Percentiles rank a stretch among this genome's conserved stretches.
These are phyloP conservation scores for Cynoglossus semilaevis DNA, from an alignment of 2,113 vertebrate species.

Conservation along the genomic window DNA sequence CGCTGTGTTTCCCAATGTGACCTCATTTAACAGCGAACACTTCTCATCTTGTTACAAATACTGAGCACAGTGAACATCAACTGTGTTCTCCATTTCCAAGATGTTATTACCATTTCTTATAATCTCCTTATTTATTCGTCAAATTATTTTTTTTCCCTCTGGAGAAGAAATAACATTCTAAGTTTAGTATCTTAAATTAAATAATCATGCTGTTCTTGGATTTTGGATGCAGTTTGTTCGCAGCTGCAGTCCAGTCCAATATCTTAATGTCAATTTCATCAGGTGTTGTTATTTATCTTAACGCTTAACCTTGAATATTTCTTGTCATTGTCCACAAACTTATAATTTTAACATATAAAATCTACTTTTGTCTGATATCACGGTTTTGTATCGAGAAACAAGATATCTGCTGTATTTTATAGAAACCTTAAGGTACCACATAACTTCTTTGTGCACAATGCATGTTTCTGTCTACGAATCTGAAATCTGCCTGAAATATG, in stretches of 20 bases:
- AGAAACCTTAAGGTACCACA: slow-evolving; percentile 39
- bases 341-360: slow-evolving; percentile 20
- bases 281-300: slow-evolving; percentile 42
- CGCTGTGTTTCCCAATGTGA: slow-evolving; percentile 46
- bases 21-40: slow-evolving; percentile 43
- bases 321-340: slow-evolving; percentile 31
- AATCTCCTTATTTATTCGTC: slow-evolving; percentile 71
- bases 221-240: slow-evolving; percentile 28
- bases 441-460: slow-evolving; percentile 31
- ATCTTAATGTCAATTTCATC: slow-evolving; percentile 28
- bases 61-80: slow-evolving; percentile 35
- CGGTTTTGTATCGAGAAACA: slow-evolving; percentile 27
- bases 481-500: slow-evolving; percentile 35
- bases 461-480: slow-evolving; percentile 38
- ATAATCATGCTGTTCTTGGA: slow-evolving; percentile 21
- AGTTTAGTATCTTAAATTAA: slow-evolving; percentile 61
- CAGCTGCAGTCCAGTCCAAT: slow-evolving; percentile 10
- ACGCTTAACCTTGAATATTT: slow-evolving; percentile 46
- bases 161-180: slow-evolving; percentile 52
- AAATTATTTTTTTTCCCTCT: slow-evolving; percentile 46
- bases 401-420: slow-evolving; percentile 60
- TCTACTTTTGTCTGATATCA: slow-evolving; percentile 23
- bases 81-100: slow-evolving; percentile 17
- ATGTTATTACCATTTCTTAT: slow-evolving; percentile 27
- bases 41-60: slow-evolving; percentile 27